These are phyloP conservation scores for Danio tinwini DNA, from an alignment of 2,797 vertebrate species.

Conservation along the genomic window DNA sequence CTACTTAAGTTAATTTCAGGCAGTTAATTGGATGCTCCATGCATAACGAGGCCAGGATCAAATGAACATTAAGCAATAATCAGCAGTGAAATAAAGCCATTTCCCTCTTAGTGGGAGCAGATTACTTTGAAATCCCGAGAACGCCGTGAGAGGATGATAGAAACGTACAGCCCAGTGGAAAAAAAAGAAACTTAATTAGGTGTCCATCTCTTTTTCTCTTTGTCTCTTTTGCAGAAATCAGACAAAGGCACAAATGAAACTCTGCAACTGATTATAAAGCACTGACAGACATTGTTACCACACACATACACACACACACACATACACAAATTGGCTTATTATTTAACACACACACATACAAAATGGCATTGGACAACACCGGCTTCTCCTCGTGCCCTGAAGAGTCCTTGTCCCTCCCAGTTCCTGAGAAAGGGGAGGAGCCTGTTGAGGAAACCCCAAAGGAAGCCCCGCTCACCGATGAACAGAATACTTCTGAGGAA, in stretches of 20 bases:
- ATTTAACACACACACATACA: constrained; percentile 31
- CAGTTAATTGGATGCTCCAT: constrained; percentile 27
- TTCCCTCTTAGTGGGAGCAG: not conserved
- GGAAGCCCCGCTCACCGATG: constrained; percentile 62
- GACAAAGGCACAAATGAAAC: constrained; percentile 45
- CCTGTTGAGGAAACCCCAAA: constrained; percentile 70
- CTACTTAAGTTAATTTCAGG: constrained; percentile 7
- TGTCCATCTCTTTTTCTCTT: constrained; percentile 21
- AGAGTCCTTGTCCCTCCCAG: constrained; percentile 74
- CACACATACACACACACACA: constrained; percentile 54
- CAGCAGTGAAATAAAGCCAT: not conserved
- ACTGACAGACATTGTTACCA: constrained; percentile 42
- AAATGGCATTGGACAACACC: constrained; percentile 87
- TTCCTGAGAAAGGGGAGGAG: constrained; percentile 74
- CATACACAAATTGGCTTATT: constrained; percentile 52
- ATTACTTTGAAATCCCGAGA: constrained; percentile 24
- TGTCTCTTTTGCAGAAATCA: constrained; percentile 52
- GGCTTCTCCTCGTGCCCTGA: constrained; percentile 79
- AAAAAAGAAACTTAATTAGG: not conserved
- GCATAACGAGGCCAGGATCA: not conserved
- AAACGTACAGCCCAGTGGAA: not conserved
- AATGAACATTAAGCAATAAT: not conserved
- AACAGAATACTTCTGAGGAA: constrained; percentile 75
- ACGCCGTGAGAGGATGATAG: not conserved
- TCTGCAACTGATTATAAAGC: constrained; percentile 48